Evolutionary conservation across 2,797 vertebrate species (phyloP).

Genomic region (Salarias fasciatus): DNA sequence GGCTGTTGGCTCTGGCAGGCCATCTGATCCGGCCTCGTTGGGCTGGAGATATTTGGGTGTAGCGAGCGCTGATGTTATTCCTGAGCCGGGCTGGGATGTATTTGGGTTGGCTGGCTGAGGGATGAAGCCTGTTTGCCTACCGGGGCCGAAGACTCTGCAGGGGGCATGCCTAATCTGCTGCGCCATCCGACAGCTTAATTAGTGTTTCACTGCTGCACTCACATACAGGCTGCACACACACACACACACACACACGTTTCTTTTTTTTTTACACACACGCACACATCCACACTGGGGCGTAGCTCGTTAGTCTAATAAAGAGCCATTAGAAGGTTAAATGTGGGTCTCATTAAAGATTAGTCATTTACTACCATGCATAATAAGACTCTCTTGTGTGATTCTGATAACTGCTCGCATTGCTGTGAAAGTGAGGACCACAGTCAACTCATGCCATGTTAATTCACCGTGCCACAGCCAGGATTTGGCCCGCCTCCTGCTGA

Average conservation of each 20-base stretch:
- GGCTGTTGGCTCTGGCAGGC: conserved; percentile 47
- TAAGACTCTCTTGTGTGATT: conserved; percentile 73
- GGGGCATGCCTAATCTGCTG: conserved; percentile 75
- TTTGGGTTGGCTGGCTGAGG: conserved; percentile 78
- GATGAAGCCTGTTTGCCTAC: conserved; percentile 77
- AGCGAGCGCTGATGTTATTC: conserved; percentile 55
- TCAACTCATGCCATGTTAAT: conserved; percentile 55
- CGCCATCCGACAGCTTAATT: conserved; percentile 81
- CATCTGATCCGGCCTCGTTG: conserved; percentile 57
- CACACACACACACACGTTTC: conserved; percentile 34
- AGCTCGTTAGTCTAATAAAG: conserved; percentile 79
- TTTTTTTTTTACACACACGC: conserved; percentile 30
- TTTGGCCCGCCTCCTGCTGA: conserved; percentile 62
- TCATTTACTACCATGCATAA: conserved; percentile 76
- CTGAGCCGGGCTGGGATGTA: conserved; percentile 58
- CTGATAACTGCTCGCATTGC: conserved; percentile 68
- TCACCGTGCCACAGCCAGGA: conserved; percentile 53
- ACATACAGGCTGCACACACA: conserved; percentile 47
- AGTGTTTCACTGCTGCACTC: conserved; percentile 71
- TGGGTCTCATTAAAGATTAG: conserved; percentile 81
- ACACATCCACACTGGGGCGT: conserved; percentile 58
- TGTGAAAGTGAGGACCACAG: conserved; percentile 57
- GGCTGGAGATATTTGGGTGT: conserved; percentile 58
- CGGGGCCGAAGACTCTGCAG: conserved; percentile 71
- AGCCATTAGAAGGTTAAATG: conserved; percentile 81